Percentiles rank a stretch among this genome's conserved stretches.
Evolutionary conservation across 1,140 invertebrate genomes (phyloP).

Genomic region (Drosophila lacertosa): DNA sequence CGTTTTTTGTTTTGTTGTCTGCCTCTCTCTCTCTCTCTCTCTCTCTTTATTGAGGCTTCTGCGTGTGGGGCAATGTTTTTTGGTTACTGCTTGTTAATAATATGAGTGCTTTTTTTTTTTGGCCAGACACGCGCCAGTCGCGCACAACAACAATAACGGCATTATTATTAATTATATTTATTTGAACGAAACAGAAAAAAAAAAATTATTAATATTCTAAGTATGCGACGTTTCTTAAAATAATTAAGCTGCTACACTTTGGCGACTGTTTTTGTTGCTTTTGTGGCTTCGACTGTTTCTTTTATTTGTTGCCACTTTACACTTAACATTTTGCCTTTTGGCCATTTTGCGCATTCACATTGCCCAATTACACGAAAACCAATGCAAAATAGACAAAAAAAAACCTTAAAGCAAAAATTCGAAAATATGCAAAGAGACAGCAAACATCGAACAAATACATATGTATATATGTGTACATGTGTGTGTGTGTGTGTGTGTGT

Average conservation of each 20-base stretch:
- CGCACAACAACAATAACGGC: constrained; percentile 19
- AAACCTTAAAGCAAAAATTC: background rate
- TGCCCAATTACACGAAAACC: constrained; percentile 37
- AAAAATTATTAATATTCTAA: constrained; percentile 61
- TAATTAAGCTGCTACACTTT: constrained; percentile 20
- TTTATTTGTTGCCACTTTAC: constrained; percentile 27
- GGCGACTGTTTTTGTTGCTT: background rate
- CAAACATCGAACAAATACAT: constrained; percentile 1
- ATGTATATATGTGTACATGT: background rate
- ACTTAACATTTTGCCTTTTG: constrained; percentile 26
- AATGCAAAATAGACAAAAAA: constrained; percentile 5
- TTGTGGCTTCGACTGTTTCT: background rate
- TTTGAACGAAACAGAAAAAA: no score
- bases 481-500: background rate
- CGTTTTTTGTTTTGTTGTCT: constrained; percentile 3
- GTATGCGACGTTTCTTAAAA: constrained; percentile 10
- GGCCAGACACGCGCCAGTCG: constrained; percentile 61
- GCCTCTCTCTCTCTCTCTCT: constrained; percentile 3
- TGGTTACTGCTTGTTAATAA: background rate
- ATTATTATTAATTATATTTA: constrained; percentile 25
- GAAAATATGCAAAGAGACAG: constrained; percentile 12
- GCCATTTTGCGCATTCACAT: constrained; percentile 18
- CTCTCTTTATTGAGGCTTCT: constrained; percentile 26
- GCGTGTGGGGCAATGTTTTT: constrained; percentile 28
- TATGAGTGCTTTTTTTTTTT: constrained; percentile 26